Evolutionary conservation across 2,113 vertebrate genomes (phyloP), one percentile per base, ranked within the genome.

Genomic region (Hemibagrus wyckioides): DNA sequence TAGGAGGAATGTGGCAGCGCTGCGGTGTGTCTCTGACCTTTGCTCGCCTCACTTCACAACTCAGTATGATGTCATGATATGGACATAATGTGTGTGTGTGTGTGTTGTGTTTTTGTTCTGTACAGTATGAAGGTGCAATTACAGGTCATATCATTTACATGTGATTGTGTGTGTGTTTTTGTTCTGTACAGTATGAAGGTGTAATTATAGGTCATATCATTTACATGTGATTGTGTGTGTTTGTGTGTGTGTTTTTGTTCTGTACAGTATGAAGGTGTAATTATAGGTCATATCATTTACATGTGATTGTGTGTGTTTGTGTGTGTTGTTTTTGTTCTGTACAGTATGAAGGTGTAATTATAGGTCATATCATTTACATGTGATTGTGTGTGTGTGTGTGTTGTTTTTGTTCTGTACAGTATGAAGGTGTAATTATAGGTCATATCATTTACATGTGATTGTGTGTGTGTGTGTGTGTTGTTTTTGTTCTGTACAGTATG

Each of bases 1-100:
- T 8, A 30, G 77, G 67, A 61, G 76, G 33, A 80, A 80, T 19
- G n/a, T n/a, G 41, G 23, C 52, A 3, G 33, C 19, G 67, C 48
- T 4, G 30, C 28, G 44, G 80, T 59, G 77, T 76, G 21, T 83
- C 67, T 36, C 50, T 93, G 92, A 93, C 94, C 94, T 85, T 94
- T 94, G 92, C 21, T 85, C 91, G 0, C 61, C 44, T 82, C 63
- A 56, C 88, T 81, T 67, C 28, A 56, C 3, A 67, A 67, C 28
- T 83, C 90, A 90, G 90, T 90, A 92, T 86, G 75, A 75, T 80
- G 80, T 88, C 89, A 88, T 15, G 19, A 44, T 39, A 19, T 44
- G n/a, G 61, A 54, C 10, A 30, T 85, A 63, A 44, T 30, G 83
- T 85, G 25, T 85, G 65, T 69, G 57, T 71, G 52, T 52, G 61